Evolutionary conservation across 2,113 vertebrate species (phyloP).

Genomic region (Chrysochloris asiatica): DNA sequence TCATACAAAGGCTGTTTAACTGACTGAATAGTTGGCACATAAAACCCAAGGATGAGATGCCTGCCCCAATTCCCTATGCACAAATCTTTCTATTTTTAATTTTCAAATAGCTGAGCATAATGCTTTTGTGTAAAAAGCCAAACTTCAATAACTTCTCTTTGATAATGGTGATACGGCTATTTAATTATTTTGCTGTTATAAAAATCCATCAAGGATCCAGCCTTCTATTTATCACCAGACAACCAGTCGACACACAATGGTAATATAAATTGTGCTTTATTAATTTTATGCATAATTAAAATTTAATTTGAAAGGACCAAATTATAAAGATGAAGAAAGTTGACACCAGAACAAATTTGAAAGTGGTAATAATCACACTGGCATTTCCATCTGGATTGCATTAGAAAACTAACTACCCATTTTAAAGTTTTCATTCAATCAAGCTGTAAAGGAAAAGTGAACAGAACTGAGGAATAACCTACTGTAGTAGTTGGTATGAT

Average conservation of each 20-base stretch:
- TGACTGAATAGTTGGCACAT: not conserved
- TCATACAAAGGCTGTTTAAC: not conserved
- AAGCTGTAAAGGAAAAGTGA: slow-evolving; percentile 58
- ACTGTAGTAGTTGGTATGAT: not conserved
- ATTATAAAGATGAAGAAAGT: slow-evolving; percentile 62
- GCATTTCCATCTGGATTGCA: slow-evolving; percentile 46
- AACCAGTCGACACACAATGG: not conserved
- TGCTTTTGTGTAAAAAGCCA: slow-evolving; percentile 30
- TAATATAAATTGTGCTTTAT: slow-evolving; percentile 68
- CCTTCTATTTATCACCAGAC: slow-evolving; percentile 49
- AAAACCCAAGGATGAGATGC: not conserved
- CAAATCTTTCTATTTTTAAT: slow-evolving; percentile 32
- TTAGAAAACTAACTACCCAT: slow-evolving; percentile 59
- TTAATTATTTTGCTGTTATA: slow-evolving; percentile 67
- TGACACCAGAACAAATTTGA: slow-evolving; percentile 63
- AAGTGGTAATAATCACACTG: slow-evolving; percentile 55
- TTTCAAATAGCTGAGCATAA: slow-evolving; percentile 36
- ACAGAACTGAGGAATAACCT: slow-evolving; percentile 31
- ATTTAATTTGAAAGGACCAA: slow-evolving; percentile 63
- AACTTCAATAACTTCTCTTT: slow-evolving; percentile 48
- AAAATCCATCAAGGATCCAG: slow-evolving; percentile 51
- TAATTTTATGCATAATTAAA: slow-evolving; percentile 74
- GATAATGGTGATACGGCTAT: slow-evolving; percentile 11
- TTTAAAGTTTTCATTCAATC: slow-evolving; percentile 68
- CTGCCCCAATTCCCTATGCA: not conserved